These are phyloP conservation scores for Heliocidaris tuberculata DNA, from an alignment of 35 echinoderm and acorn worm species.

Conservation along the genomic window DNA sequence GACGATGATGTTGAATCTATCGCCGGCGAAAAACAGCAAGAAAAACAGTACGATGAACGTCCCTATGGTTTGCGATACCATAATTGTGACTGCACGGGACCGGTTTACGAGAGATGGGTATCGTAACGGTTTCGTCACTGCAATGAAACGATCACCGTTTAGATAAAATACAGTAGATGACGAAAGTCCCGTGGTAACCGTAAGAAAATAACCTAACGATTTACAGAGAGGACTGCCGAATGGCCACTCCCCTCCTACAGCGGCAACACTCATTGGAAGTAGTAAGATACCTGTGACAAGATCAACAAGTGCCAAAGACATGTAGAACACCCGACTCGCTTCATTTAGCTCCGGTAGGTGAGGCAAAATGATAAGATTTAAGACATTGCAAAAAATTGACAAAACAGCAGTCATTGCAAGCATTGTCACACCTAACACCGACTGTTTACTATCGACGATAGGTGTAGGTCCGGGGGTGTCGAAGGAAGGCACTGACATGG, in stretches of 20 bases:
- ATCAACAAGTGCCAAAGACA: neutral
- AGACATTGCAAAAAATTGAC: slow-evolving; percentile 13
- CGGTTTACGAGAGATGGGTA: neutral
- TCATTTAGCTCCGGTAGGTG: slow-evolving; percentile 7
- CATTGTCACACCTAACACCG: neutral
- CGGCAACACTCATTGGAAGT: neutral
- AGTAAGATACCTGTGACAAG: slow-evolving; percentile 19
- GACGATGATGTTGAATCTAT: slow-evolving; percentile 28
- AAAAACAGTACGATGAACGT: neutral
- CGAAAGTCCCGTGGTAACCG: neutral
- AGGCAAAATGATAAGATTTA: slow-evolving; percentile 17
- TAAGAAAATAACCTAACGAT: neutral
- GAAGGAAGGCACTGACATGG: neutral
- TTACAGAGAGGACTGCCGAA: neutral
- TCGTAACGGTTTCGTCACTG: neutral
- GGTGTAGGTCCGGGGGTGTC: neutral
- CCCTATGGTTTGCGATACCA: neutral
- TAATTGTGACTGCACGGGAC: neutral
- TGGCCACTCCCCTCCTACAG: neutral
- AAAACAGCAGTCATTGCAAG: neutral
- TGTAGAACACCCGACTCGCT: neutral
- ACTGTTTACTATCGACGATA: neutral
- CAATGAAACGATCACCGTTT: neutral
- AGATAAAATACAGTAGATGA: neutral
- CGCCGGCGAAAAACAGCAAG: neutral